Evolutionary conservation across 2,113 vertebrate species (phyloP).

Genomic region (Chionis minor): DNA sequence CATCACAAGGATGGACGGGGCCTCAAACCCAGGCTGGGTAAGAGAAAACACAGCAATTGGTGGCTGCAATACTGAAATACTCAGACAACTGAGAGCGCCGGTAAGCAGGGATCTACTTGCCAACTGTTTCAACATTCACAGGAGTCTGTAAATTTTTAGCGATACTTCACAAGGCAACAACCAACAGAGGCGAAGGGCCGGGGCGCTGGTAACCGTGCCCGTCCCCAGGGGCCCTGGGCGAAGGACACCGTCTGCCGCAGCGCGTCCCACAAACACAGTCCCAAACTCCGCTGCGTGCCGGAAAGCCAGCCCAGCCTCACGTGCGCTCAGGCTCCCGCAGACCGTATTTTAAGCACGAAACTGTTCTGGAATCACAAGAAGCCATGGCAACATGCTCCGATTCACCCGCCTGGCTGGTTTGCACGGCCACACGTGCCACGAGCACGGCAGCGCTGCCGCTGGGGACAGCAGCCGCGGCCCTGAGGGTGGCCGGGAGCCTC

Average conservation of each 20-base stretch:
- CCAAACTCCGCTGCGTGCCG: background rate
- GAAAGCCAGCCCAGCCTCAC: background rate
- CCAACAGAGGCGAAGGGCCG: background rate
- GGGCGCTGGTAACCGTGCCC: background rate
- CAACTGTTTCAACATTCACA: background rate
- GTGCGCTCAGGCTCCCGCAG: accelerated
- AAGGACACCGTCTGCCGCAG: background rate
- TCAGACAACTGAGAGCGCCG: no score
- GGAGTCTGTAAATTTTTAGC: background rate
- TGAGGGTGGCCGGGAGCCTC: no score
- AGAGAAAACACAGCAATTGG: background rate
- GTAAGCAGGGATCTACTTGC: accelerated
- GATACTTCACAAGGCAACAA: background rate
- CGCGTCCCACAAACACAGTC: background rate
- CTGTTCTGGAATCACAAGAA: background rate
- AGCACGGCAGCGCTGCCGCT: background rate
- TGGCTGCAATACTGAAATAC: background rate
- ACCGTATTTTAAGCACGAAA: background rate
- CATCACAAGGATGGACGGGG: background rate
- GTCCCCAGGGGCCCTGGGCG: background rate
- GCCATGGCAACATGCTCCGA: background rate
- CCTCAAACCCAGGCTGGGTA: background rate
- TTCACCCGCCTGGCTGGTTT: background rate
- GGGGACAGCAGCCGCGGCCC: no score
- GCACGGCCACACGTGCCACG: background rate